These are phyloP conservation scores for Pinctada fucata DNA, from an alignment of 2,888 invertebrate genomes.

Conservation along the genomic window DNA sequence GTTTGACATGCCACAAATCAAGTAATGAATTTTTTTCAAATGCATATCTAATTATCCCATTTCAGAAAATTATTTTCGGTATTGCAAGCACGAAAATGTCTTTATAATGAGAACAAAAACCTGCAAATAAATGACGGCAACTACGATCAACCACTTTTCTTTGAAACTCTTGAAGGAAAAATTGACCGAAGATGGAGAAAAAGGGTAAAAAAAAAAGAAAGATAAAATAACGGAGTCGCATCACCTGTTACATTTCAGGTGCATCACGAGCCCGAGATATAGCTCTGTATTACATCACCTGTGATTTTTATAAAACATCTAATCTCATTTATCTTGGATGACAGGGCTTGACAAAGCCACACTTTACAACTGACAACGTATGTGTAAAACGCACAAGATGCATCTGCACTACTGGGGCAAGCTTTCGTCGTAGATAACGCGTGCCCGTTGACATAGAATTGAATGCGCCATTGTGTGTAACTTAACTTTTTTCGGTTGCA, in stretches of 20 bases:
- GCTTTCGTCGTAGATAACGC: background rate
- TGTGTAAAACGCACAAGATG: background rate
- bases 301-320: background rate
- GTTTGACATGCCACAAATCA: no score
- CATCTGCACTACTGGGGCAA: background rate
- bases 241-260: background rate
- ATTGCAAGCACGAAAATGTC: no score
- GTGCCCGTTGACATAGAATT: background rate
- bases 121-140: no score
- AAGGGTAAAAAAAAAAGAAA: no score
- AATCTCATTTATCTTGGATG: slow-evolving; percentile 1
- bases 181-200: no score
- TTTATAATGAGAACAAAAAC: no score
- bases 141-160: no score
- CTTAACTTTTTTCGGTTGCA: background rate
- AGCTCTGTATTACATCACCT: background rate
- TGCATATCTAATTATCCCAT: no score
- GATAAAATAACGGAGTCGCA: background rate
- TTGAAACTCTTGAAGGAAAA: no score
- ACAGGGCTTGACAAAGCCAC: background rate
- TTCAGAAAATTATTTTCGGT: no score
- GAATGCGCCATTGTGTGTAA: background rate
- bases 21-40: no score
- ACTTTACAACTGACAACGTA: background rate
- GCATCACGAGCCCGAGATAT: background rate